phyloP scores from a whole-genome alignment of 2,113 vertebrate genomes.

The Cynocephalus volans region DNA sequence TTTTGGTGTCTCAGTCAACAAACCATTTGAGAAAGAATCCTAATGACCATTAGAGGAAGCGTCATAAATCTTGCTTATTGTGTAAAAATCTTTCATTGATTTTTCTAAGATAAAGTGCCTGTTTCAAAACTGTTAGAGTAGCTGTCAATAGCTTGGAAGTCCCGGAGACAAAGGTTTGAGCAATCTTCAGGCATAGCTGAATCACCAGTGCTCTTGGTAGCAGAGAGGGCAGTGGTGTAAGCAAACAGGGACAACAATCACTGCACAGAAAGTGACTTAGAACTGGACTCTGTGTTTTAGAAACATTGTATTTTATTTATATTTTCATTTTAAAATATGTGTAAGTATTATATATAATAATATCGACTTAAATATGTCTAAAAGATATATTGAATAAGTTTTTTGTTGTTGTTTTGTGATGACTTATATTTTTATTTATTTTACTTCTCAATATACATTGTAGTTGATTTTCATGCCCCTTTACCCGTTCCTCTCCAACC shows the following conservation, averaged over 20 bases:
- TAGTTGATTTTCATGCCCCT: no score
- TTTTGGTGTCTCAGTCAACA: not conserved
- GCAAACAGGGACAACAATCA: rapidly evolving
- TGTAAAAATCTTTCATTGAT: constrained; percentile 58
- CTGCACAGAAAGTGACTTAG: not conserved
- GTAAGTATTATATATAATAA: not conserved
- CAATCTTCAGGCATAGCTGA: not conserved
- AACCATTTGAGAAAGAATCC: constrained; percentile 10
- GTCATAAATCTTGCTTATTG: constrained; percentile 33
- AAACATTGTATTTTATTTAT: not conserved
- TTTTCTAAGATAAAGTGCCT: constrained; percentile 60
- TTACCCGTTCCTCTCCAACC: no score
- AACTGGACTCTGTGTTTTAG: not conserved
- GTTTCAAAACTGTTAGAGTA: constrained; percentile 43
- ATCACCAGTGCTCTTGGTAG: not conserved
- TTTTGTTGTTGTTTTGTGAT: no score
- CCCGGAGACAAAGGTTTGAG: not conserved
- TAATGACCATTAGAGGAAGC: not conserved
- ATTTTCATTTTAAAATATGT: constrained; percentile 47
- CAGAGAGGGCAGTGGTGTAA: no score
- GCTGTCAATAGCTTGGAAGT: not conserved
- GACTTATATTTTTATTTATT: no score
- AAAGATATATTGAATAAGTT: not conserved
- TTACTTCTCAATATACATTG: no score
- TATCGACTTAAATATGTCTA: not conserved